A percentile compares a stretch with the other conserved stretches of the same genome.
These are phyloP conservation scores for Hybognathus amarus DNA, from an alignment of 2,797 vertebrate genomes.

Conservation along the genomic window DNA sequence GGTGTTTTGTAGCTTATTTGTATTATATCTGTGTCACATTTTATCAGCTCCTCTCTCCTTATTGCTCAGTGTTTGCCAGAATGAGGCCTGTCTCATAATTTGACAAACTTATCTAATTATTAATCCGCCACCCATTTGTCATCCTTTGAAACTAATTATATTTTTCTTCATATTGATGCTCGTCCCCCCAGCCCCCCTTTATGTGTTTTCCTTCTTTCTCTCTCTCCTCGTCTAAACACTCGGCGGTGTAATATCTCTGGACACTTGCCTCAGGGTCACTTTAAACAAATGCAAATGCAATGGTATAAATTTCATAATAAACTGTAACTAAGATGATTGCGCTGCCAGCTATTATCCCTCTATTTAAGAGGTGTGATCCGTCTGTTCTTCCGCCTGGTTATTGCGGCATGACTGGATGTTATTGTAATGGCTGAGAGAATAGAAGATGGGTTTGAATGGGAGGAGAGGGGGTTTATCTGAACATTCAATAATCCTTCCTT, in stretches of 20 bases:
- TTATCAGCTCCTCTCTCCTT: conserved; percentile 27
- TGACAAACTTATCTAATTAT: conserved; percentile 54
- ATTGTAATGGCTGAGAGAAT: conserved; percentile 51
- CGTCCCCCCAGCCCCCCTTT: background rate
- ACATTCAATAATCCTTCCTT: conserved; percentile 25
- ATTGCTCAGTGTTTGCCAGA: conserved; percentile 39
- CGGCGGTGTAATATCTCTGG: conserved; percentile 60
- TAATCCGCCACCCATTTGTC: conserved; percentile 54
- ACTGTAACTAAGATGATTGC: conserved; percentile 81
- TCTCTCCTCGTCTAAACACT: conserved; percentile 52
- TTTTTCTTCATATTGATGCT: conserved; percentile 48
- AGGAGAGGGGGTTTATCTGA: conserved; percentile 31
- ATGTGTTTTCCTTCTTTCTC: background rate
- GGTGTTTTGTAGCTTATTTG: conserved; percentile 24
- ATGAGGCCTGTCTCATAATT: conserved; percentile 53
- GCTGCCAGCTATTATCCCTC: conserved; percentile 69
- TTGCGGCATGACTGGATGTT: conserved; percentile 54
- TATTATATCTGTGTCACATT: conserved; percentile 21
- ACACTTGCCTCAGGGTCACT: conserved; percentile 72
- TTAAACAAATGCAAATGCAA: conserved; percentile 83
- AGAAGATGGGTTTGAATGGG: conserved; percentile 18
- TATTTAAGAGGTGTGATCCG: conserved; percentile 63
- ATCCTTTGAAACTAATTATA: conserved; percentile 45
- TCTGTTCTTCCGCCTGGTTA: conserved; percentile 46
- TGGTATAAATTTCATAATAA: conserved; percentile 76